A percentile compares a stretch with the other conserved stretches of the same genome.
Conservation (phyloP, 2,113 vertebrate genomes). For the Pitta sordida region DNA sequence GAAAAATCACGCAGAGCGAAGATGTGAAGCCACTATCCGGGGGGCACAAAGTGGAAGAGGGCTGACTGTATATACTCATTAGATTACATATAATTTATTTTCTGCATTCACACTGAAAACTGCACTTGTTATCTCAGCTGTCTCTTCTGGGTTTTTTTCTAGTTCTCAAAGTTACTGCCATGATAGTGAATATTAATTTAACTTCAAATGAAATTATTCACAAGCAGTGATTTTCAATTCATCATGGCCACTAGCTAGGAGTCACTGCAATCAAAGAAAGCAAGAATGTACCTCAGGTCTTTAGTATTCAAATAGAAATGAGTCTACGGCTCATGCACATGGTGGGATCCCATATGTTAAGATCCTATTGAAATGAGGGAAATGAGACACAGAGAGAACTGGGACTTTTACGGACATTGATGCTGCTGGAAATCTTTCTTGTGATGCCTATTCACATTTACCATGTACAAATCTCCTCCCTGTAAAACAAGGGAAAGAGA, state of each 20-base stretch:
- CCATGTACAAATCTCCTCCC: fast-evolving
- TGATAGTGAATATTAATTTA: background rate
- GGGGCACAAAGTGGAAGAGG: too few relatives aligned
- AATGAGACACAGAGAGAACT: background rate
- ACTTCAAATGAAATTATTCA: background rate
- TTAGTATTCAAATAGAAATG: background rate
- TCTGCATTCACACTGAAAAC: background rate
- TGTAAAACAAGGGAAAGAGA: background rate
- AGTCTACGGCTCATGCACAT: fast-evolving
- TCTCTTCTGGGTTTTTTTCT: background rate
- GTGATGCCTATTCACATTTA: too few relatives aligned
- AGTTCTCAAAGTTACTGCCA: background rate
- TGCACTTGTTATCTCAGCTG: background rate
- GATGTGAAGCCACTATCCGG: too few relatives aligned
- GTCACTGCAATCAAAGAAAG: background rate
- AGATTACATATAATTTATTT: background rate
- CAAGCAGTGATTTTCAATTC: background rate
- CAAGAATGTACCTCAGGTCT: background rate
- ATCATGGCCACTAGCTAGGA: background rate
- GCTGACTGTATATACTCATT: fast-evolving
- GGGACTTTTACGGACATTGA: background rate
- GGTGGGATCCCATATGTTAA: background rate
- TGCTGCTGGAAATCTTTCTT: background rate
- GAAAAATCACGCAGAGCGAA: too few relatives aligned
- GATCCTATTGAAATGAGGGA: background rate